Evolutionary conservation across 2,888 invertebrate species (phyloP).

Genomic region (Myopa tessellatipennis): DNA sequence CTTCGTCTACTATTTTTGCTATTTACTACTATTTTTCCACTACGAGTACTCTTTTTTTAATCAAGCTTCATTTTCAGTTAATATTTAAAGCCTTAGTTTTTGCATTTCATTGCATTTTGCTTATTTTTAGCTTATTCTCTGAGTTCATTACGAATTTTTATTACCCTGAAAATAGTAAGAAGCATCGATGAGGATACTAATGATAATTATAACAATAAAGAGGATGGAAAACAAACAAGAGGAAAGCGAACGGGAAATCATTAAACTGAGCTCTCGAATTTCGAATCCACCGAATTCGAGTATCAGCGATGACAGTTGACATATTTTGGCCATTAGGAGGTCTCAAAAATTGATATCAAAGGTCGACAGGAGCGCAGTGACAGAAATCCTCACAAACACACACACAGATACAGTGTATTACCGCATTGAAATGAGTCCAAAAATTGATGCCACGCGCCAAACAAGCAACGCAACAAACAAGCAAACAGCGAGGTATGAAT

Average conservation of each 20-base stretch:
- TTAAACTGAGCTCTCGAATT: constrained; percentile 3
- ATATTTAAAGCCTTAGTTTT: neutral
- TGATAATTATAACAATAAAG: no score
- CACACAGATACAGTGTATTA: neutral
- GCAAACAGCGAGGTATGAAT: no score
- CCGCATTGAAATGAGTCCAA: no score
- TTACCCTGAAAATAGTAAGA: no score
- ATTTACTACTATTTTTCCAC: neutral
- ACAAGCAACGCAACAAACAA: no score
- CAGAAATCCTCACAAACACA: neutral
- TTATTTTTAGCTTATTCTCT: no score
- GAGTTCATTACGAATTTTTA: no score
- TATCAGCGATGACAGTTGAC: neutral
- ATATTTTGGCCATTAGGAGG: constrained; percentile 4
- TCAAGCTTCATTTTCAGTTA: no score
- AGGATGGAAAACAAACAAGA: no score
- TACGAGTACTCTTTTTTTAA: no score
- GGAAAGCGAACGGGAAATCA: neutral
- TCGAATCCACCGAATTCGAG: neutral
- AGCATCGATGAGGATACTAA: no score
- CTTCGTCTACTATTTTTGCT: neutral
- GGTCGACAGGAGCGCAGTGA: neutral
- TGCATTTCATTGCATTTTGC: neutral
- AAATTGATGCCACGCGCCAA: neutral
- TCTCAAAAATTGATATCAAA: neutral